Evolutionary conservation across 2,888 invertebrate species (phyloP), one percentile per base, ranked within the genome.

Genomic region (Eupithecia centaureata): DNA sequence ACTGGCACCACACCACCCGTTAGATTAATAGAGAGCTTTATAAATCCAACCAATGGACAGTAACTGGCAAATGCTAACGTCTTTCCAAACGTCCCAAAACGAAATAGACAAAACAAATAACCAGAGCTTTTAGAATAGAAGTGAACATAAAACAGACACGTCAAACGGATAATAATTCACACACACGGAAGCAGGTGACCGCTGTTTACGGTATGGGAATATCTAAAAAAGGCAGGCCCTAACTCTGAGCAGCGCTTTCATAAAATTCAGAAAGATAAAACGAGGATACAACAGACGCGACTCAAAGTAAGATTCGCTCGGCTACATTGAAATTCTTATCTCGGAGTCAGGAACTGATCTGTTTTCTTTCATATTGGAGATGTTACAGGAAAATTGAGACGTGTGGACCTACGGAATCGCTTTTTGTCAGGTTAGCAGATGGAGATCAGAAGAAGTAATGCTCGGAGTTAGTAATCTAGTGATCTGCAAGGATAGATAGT

Each of bases 111-210:
- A 52, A 38, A 61, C 8, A 30, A 54, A 47, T 18, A 47, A 33
- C 30, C 27, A 47, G 13, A 60, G 18, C 27, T 54, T 61, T 38
- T 22, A 32, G 22, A 57, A 51, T 5, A 57, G 32, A 32, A 64
- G 27, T 32, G 8, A 70, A 75, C 74, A 73, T 60, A 73, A 73
- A 73, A 38, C 77, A 77, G 77, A 70, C 70, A 42, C 47, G 68
- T 69, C 70, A 68, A 51, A 47, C 65, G 71, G 73, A 73, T 73
- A 75, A 74, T 73, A 76, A 76, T 74, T 76, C 69, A 74, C 73
- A 70, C 63, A 61, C 72, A 72, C 75, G 76, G 77, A 74, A 73
- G 71, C 72, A 65, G 52, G 59, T 70, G 68, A 72, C 75, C 68
- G 63, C 35, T 75, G 76, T 78, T 79, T 78, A 77, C 73, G 67